These are phyloP conservation scores for Diarsia mendica DNA, from an alignment of 2,888 invertebrate genomes.

Conservation along the genomic window DNA sequence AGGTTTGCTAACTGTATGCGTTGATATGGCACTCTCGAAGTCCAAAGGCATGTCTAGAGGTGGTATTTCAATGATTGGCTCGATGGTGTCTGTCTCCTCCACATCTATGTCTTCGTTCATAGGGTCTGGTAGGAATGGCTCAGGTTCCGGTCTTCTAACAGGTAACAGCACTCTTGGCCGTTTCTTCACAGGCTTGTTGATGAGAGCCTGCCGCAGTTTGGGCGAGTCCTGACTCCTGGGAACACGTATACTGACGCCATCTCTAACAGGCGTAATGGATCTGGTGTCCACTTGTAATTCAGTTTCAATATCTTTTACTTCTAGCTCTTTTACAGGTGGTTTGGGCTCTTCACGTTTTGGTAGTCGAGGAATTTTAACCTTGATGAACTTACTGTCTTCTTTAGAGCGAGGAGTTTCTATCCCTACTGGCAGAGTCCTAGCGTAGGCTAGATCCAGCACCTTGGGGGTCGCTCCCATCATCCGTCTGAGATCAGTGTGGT, in stretches of 20 bases:
- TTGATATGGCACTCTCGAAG: slow-evolving; percentile 84
- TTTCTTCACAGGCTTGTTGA: slow-evolving; percentile 82
- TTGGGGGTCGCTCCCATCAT: slow-evolving; percentile 95
- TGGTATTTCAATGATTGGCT: slow-evolving; percentile 61
- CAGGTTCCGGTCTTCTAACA: slow-evolving; percentile 76
- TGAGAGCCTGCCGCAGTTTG: slow-evolving; percentile 80
- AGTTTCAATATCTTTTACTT: slow-evolving; percentile 38
- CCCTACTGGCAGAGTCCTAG: slow-evolving; percentile 90
- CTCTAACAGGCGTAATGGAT: slow-evolving; percentile 63
- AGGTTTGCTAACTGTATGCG: slow-evolving; percentile 84
- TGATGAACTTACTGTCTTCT: slow-evolving; percentile 75
- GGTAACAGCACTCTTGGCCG: slow-evolving; percentile 83
- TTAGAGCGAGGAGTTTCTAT: slow-evolving; percentile 59
- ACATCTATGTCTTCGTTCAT: slow-evolving; percentile 64
- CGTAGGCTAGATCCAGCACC: slow-evolving; percentile 96
- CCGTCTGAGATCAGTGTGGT: slow-evolving; percentile 95
- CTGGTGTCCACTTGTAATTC: slow-evolving; percentile 65
- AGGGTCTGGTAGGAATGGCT: slow-evolving; percentile 58
- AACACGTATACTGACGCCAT: slow-evolving; percentile 51
- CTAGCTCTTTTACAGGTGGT: slow-evolving; percentile 39
- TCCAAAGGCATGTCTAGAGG: slow-evolving; percentile 71
- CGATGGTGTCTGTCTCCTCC: slow-evolving; percentile 47
- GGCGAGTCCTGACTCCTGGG: slow-evolving; percentile 82
- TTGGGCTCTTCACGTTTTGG: slow-evolving; percentile 78
- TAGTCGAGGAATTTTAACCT: slow-evolving; percentile 81